Evolutionary conservation across 2,797 vertebrate genomes (phyloP), one percentile per base, ranked within the genome.

Genomic region (Ctenopoma multispine): DNA sequence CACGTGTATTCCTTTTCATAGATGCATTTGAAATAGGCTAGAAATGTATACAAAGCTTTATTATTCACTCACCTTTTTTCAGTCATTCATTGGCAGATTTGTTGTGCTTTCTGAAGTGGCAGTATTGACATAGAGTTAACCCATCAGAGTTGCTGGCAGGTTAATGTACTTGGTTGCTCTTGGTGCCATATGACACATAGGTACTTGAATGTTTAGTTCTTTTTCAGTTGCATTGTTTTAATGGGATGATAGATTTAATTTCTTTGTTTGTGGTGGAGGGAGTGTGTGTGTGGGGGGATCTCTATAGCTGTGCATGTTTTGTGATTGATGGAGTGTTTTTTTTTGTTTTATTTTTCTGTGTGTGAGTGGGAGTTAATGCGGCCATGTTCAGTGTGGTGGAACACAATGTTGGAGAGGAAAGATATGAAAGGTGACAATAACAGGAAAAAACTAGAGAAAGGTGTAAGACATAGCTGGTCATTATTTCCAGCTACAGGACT

Each of bases 151-250:
- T 63, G 70, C 64, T 61, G 62, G 83, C 75, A 81, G 73, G 65
- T 75, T 69, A n/a, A 80, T 58, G 75, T 77, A 74, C 51, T 80
- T 68, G 93, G 71, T 71, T 67, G 92, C 83, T 94, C 92, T 95
- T 91, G 90, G 93, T 96, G 94, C 96, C 95, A 96, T 90, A 78
- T 78, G 73, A 91, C 89, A 80, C 91, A 95, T 93, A 95, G 96
- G 96, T 97, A 97, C 96, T 97, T 96, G 95, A 96, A 96, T 94
- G 95, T 96, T 94, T 96, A 93, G 95, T 95, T 95, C 86, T 95
- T 95, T 96, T 96, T 95, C 94, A 95, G 93, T 96, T 95, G 93
- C 88, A 67, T 95, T 93, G 89, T 94, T 95, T 91, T 89, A 83
- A 90, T 92, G 91, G 87, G 89, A 86, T 93, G 91, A 83, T 93